Percentiles rank a stretch among this genome's conserved stretches.
phyloP scores from a whole-genome alignment of 2,888 invertebrate species.

The Spicauda simplicius region DNA sequence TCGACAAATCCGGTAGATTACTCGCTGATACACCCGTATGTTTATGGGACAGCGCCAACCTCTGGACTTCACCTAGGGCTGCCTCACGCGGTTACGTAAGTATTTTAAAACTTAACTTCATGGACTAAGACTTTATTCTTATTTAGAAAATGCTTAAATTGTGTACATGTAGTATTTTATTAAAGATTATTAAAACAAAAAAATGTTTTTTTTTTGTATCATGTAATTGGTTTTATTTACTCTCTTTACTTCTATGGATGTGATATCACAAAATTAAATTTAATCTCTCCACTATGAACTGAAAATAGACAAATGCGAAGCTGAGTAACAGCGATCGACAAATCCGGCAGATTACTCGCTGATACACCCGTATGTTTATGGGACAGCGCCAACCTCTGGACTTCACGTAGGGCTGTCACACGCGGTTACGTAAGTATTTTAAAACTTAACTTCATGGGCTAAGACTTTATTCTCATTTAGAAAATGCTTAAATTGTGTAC shows the following conservation, averaged over 20 bases:
- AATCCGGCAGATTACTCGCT: conserved; percentile 84
- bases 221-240: too few relatives aligned
- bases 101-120: neutral
- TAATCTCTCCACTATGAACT: neutral
- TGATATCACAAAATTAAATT: too few relatives aligned
- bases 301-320: conserved; percentile 71
- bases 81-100: conserved; percentile 35
- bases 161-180: too few relatives aligned
- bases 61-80: conserved; percentile 68
- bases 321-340: conserved; percentile 83
- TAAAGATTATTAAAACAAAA: too few relatives aligned
- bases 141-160: too few relatives aligned
- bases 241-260: too few relatives aligned
- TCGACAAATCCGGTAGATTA: conserved; percentile 85
- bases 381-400: conserved; percentile 75
- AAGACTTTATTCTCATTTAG: neutral
- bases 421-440: neutral
- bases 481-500: too few relatives aligned
- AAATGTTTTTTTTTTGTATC: too few relatives aligned
- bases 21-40: conserved; percentile 82
- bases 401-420: conserved; percentile 62
- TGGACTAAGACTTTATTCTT: neutral
- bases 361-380: conserved; percentile 83
- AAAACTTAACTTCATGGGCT: neutral
- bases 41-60: conserved; percentile 80